Conservation (phyloP, 1,140 invertebrate genomes). For the Frieseomelitta varia region DNA sequence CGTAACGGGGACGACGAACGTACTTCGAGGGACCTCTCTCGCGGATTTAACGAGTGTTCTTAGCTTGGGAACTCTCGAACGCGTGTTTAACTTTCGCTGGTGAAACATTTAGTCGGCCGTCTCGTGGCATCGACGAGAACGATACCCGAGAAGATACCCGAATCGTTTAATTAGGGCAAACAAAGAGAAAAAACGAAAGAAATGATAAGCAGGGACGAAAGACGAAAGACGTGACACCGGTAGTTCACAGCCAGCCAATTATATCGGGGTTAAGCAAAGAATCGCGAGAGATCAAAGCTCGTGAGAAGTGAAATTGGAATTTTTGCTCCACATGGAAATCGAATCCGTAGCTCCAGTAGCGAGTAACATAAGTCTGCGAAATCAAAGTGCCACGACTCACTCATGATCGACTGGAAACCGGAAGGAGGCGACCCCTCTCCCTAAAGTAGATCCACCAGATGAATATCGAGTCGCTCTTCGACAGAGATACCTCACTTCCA, state of each 20-base stretch:
- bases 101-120: slow-evolving; percentile 24
- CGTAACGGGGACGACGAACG: neutral
- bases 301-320: neutral
- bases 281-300: too few relatives aligned
- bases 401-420: slow-evolving; percentile 34
- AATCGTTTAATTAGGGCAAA: slow-evolving; percentile 6
- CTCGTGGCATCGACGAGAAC: too few relatives aligned
- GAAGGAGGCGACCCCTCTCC: slow-evolving; percentile 65
- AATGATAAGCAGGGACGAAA: neutral
- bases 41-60: slow-evolving; percentile 19
- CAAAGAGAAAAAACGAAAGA: neutral
- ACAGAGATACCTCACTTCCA: slow-evolving; percentile 57
- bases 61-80: neutral
- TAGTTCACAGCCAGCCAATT: slow-evolving; percentile 27
- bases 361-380: neutral
- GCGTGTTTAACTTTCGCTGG: neutral
- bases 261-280: slow-evolving; percentile 14
- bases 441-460: slow-evolving; percentile 75
- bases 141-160: too few relatives aligned
- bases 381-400: slow-evolving; percentile 25
- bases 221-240: neutral
- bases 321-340: neutral
- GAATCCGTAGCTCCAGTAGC: neutral
- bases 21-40: slow-evolving; percentile 1
- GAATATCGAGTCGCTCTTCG: slow-evolving; percentile 55